A percentile compares a stretch with the other conserved stretches of the same genome.
phyloP scores from a whole-genome alignment of 2,888 invertebrate species.

The Stenodera caucasica region DNA sequence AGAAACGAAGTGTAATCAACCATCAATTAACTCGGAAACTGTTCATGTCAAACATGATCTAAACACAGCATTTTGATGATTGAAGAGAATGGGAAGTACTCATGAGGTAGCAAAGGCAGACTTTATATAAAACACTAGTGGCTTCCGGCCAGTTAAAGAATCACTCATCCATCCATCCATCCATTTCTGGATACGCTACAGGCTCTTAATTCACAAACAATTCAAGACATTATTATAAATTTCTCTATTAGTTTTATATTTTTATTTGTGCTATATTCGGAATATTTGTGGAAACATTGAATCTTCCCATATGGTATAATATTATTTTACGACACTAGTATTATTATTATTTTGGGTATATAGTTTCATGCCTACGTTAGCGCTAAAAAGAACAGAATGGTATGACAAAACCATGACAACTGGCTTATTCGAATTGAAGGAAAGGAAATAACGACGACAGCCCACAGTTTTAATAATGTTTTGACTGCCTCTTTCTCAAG shows the following conservation, averaged over 20 bases:
- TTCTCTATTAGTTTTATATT: neutral
- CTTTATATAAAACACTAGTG: slow-evolving; percentile 26
- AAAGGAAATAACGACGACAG: slow-evolving; percentile 12
- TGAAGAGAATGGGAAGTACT: slow-evolving; percentile 32
- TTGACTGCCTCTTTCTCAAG: slow-evolving; percentile 19
- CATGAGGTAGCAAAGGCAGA: slow-evolving; percentile 29
- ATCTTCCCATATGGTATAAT: neutral
- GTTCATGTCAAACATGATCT: slow-evolving; percentile 31
- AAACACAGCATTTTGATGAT: slow-evolving; percentile 32
- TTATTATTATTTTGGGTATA: slow-evolving; percentile 4
- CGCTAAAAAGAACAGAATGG: slow-evolving; percentile 27
- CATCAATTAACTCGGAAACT: slow-evolving; percentile 7
- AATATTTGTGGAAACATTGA: neutral
- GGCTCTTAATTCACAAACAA: neutral
- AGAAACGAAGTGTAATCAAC: neutral
- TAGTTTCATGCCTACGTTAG: slow-evolving; percentile 16
- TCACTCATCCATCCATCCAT: slow-evolving; percentile 35
- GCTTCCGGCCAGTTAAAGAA: slow-evolving; percentile 25
- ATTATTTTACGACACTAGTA: neutral
- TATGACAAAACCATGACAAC: slow-evolving; percentile 28
- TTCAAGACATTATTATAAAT: too few relatives aligned
- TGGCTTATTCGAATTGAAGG: slow-evolving; percentile 26
- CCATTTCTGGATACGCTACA: slow-evolving; percentile 27
- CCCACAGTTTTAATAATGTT: slow-evolving; percentile 26
- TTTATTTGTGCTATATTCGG: neutral